These are phyloP conservation scores for Hipposideros armiger DNA, from an alignment of 2,113 vertebrate species.

Conservation along the genomic window DNA sequence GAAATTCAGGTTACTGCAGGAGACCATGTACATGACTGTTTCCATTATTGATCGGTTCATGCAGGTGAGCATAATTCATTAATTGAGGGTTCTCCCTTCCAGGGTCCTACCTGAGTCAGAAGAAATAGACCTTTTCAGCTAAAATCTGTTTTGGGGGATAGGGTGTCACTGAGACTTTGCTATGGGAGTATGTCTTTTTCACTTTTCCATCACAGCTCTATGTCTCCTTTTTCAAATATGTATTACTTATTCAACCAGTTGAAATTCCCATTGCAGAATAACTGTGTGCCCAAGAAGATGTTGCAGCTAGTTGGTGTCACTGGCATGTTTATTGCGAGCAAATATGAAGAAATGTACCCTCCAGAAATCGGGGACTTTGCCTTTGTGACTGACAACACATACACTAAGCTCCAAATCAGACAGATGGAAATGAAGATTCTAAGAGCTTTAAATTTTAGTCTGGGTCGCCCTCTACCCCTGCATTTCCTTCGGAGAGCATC, in stretches of 20 bases:
- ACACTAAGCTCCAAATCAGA: slow-evolving; percentile 89
- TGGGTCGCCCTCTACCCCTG: slow-evolving; percentile 89
- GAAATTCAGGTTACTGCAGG: slow-evolving; percentile 91
- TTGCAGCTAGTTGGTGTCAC: slow-evolving; percentile 93
- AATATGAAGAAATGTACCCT: slow-evolving; percentile 92
- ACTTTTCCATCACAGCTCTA: neutral
- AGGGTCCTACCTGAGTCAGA: neutral
- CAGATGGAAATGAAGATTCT: slow-evolving; percentile 93
- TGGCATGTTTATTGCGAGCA: slow-evolving; percentile 94
- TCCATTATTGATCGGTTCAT: slow-evolving; percentile 92
- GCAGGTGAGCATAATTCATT: slow-evolving; percentile 87
- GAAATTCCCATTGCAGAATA: slow-evolving; percentile 84
- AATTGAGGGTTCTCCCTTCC: neutral
- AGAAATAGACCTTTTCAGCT: neutral
- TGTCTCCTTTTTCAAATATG: slow-evolving; percentile 4
- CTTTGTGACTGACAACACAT: slow-evolving; percentile 89
- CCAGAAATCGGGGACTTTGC: slow-evolving; percentile 90
- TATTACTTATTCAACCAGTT: neutral
- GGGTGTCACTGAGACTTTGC: neutral
- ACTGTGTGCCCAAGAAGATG: slow-evolving; percentile 89
- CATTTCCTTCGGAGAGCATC: slow-evolving; percentile 92
- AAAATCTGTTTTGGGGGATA: neutral
- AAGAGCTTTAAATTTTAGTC: slow-evolving; percentile 88
- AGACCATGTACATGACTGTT: slow-evolving; percentile 94
- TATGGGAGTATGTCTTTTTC: neutral